These are phyloP conservation scores for Cairina moschata DNA, from an alignment of 2,113 vertebrate genomes.

Conservation along the genomic window DNA sequence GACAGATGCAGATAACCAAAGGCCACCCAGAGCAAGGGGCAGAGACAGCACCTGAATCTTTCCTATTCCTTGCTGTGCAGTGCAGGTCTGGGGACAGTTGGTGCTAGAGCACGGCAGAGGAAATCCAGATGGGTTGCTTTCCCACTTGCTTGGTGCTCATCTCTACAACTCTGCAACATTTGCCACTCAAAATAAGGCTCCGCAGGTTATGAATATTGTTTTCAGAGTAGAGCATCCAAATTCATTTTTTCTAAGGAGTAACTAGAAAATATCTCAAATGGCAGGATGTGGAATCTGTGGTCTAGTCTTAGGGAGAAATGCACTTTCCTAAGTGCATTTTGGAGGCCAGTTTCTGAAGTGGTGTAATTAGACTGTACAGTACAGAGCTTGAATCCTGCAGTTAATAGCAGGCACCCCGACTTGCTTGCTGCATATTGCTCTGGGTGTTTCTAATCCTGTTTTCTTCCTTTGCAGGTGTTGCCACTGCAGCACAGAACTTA, in stretches of 20 bases:
- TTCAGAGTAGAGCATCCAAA: not conserved
- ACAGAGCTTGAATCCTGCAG: not conserved
- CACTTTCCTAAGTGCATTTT: not conserved
- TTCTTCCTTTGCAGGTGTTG: slow-evolving; percentile 66
- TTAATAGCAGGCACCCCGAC: not conserved
- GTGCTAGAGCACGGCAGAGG: slow-evolving; percentile 51
- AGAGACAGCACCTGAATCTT: not conserved
- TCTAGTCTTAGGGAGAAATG: not conserved
- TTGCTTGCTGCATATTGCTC: not conserved
- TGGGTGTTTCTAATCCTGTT: not conserved
- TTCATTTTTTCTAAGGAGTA: not conserved
- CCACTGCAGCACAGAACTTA: slow-evolving; percentile 82
- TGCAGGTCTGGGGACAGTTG: slow-evolving; percentile 8
- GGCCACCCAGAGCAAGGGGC: not conserved
- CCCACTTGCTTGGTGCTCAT: slow-evolving; percentile 60
- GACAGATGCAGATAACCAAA: not conserved
- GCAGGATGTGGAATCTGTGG: not conserved
- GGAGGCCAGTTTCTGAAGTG: not conserved
- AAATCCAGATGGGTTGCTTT: slow-evolving; percentile 73
- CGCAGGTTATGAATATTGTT: not conserved
- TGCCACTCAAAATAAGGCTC: not conserved
- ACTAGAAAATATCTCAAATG: not conserved
- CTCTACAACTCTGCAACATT: slow-evolving; percentile 75
- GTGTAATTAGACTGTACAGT: not conserved
- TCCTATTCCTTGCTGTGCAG: not conserved